These are phyloP conservation scores for Mycalesis mineus DNA, from an alignment of 2,888 invertebrate genomes.

Conservation along the genomic window DNA sequence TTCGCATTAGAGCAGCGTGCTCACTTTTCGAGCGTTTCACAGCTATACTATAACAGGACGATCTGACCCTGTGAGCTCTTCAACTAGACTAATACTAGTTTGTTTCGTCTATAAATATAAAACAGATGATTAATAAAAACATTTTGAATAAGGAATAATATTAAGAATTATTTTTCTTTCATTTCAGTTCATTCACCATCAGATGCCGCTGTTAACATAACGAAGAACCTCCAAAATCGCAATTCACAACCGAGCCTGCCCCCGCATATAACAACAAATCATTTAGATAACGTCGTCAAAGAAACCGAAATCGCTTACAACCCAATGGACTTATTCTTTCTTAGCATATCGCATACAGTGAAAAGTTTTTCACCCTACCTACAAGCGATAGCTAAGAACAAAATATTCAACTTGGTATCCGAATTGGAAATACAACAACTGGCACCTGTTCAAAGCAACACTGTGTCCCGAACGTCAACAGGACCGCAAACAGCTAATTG, in stretches of 20 bases:
- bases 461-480: not conserved
- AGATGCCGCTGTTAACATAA: not conserved
- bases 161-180: not conserved
- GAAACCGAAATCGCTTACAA: slow-evolving; percentile 9
- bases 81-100: no score
- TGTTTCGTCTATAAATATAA: no score
- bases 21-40: no score
- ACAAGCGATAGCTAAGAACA: slow-evolving; percentile 29
- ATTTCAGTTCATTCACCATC: not conserved
- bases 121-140: no score
- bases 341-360: slow-evolving; percentile 27
- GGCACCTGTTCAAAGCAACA: slow-evolving; percentile 79
- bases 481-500: slow-evolving; percentile 1
- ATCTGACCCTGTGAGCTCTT: no score
- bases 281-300: not conserved
- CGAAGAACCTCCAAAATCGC: slow-evolving; percentile 1
- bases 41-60: no score
- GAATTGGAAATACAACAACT: slow-evolving; percentile 55
- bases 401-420: slow-evolving; percentile 27
- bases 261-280: not conserved
- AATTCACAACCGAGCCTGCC: not conserved
- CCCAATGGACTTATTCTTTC: slow-evolving; percentile 27
- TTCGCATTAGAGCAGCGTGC: no score
- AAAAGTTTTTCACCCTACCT: slow-evolving; percentile 28
- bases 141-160: no score